These are phyloP conservation scores for Campopleginae sp. DNA, from an alignment of 2,888 invertebrate species.

Conservation along the genomic window DNA sequence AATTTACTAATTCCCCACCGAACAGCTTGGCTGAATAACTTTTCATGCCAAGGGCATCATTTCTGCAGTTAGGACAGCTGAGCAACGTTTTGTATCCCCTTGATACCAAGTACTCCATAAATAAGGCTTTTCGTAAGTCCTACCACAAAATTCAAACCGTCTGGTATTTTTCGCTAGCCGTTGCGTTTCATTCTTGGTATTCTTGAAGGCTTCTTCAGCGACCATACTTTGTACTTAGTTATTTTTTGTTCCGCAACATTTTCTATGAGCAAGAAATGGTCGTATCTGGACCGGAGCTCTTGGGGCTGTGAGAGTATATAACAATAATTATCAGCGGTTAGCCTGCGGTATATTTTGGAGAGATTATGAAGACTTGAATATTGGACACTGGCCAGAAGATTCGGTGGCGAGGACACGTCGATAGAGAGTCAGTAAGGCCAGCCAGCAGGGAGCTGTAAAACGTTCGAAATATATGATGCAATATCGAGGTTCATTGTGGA, in stretches of 20 bases:
- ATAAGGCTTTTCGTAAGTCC: not conserved
- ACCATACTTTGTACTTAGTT: not conserved
- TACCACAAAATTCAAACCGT: not conserved
- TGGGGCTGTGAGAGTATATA: not conserved
- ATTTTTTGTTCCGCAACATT: not conserved
- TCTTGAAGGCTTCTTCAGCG: not conserved
- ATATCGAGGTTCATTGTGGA: constrained; percentile 24
- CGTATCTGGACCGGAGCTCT: not conserved
- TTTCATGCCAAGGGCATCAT: not conserved
- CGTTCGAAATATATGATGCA: constrained; percentile 68
- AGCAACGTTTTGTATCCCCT: not conserved
- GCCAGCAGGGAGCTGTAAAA: constrained; percentile 68
- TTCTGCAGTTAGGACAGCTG: not conserved
- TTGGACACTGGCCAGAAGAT: constrained; percentile 61
- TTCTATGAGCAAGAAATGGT: not conserved
- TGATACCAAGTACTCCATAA: not conserved
- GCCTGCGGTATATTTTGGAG: constrained; percentile 55
- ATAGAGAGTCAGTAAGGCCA: constrained; percentile 34
- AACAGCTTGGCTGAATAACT: not conserved
- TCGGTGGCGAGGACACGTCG: constrained; percentile 19
- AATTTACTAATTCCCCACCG: not conserved
- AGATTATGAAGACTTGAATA: constrained; percentile 76
- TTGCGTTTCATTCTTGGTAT: not conserved
- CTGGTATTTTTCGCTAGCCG: not conserved
- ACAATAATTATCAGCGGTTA: constrained; percentile 12